Conservation (phyloP, 2,113 vertebrate species). For the Hiodon alosoides region DNA sequence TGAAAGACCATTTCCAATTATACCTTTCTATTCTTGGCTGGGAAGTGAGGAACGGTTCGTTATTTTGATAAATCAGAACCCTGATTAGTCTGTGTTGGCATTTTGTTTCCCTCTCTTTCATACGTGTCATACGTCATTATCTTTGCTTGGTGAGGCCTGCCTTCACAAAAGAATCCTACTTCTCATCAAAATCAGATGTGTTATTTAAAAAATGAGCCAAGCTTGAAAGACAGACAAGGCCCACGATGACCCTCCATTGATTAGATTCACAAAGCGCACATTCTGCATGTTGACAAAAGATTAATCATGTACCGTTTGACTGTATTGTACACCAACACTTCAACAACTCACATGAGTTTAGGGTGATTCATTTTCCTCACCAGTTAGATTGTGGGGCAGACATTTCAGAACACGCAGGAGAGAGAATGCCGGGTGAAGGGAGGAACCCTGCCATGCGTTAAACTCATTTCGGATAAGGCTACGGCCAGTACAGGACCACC, state of each 20-base stretch:
- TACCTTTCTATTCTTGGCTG: conserved; percentile 32
- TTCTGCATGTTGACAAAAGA: background rate
- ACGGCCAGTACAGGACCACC: background rate
- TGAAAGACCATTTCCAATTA: conserved; percentile 31
- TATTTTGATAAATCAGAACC: conserved; percentile 33
- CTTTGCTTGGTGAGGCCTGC: conserved; percentile 1
- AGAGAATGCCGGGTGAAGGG: too few species aligned
- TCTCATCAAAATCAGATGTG: conserved; percentile 13
- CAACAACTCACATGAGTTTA: too few species aligned
- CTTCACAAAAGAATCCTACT: background rate
- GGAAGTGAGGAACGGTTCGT: conserved; percentile 33
- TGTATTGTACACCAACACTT: too few species aligned
- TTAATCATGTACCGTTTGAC: background rate
- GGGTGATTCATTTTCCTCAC: too few species aligned
- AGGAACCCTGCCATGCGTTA: too few species aligned
- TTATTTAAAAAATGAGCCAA: background rate
- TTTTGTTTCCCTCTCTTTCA: conserved; percentile 16
- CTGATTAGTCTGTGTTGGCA: conserved; percentile 14
- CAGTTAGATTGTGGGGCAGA: too few species aligned
- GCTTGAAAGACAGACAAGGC: background rate
- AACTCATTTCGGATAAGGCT: background rate
- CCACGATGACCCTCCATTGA: background rate
- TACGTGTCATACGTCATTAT: conserved; percentile 13
- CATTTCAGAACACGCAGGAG: too few species aligned
- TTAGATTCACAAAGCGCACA: background rate